Conservation (phyloP, 1,140 invertebrate genomes). For the Pseudobourletiella spinata region DNA sequence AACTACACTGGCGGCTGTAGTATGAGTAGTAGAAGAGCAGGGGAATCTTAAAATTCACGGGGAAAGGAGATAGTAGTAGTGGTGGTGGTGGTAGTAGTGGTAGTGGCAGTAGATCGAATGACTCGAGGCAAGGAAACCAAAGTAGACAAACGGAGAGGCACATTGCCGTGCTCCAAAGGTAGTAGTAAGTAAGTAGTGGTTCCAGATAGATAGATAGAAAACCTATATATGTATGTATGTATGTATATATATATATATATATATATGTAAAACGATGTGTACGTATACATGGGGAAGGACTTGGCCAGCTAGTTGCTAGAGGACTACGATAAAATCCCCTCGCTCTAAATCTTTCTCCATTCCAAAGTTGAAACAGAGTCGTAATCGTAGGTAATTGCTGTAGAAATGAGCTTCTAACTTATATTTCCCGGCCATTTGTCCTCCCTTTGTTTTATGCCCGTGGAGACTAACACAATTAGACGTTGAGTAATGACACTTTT, state of each 20-base stretch:
- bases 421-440: conserved; percentile 30
- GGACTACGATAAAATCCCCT: conserved; percentile 24
- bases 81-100: too few species aligned
- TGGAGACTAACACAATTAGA: conserved; percentile 34
- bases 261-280: background rate
- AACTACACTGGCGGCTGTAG: too few species aligned
- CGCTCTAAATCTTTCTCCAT: conserved; percentile 26
- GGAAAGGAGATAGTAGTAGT: conserved; percentile 6
- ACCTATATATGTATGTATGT: too few species aligned
- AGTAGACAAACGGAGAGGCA: background rate
- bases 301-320: background rate
- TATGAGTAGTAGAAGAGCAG: too few species aligned
- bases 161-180: too few species aligned
- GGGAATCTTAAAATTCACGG: conserved; percentile 1
- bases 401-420: conserved; percentile 34
- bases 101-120: conserved; percentile 4
- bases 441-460: conserved; percentile 29
- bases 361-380: conserved; percentile 23
- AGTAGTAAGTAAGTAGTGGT: background rate
- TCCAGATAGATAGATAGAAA: background rate
- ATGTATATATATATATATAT: background rate
- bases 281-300: background rate
- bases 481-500: conserved; percentile 33
- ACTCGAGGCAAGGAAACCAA: background rate
- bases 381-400: conserved; percentile 34